Evolutionary conservation across 2,113 vertebrate genomes (phyloP).

Genomic region (Megaceryle torquata): DNA sequence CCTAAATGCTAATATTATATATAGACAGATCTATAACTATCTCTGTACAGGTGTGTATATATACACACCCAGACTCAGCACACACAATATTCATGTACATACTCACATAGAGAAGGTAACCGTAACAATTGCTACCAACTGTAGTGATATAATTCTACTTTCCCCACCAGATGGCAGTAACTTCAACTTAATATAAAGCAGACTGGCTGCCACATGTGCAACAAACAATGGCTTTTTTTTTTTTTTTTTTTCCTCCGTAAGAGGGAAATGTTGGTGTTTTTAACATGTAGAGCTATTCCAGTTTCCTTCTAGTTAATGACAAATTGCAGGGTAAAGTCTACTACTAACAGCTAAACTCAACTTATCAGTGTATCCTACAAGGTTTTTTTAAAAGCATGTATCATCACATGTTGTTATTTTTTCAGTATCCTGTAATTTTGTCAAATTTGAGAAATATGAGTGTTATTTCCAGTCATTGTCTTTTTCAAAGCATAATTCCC

Average conservation of each 20-base stretch:
- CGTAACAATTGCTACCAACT: background rate
- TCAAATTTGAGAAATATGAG: background rate
- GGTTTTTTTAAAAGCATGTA: background rate
- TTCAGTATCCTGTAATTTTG: background rate
- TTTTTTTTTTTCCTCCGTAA: background rate
- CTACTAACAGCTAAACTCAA: background rate
- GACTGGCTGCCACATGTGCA: background rate
- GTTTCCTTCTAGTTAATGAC: background rate
- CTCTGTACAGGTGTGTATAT: background rate
- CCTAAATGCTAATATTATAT: background rate
- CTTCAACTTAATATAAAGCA: conserved; percentile 69
- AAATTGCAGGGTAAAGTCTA: conserved; percentile 1
- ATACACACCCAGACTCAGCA: background rate
- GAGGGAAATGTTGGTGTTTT: background rate
- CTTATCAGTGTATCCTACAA: background rate
- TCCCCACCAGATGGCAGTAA: conserved; percentile 79
- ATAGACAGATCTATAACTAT: background rate
- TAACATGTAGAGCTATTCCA: background rate
- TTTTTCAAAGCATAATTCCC: background rate
- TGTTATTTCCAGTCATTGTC: background rate
- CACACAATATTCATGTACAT: too few relatives aligned
- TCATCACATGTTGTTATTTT: background rate
- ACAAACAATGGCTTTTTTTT: conserved; percentile 47
- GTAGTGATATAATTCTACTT: background rate
- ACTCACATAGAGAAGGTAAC: background rate